Percentiles rank a stretch among this genome's conserved stretches.
These are phyloP conservation scores for Drosophila teissieri DNA, from an alignment of 1,140 invertebrate genomes.

Conservation along the genomic window DNA sequence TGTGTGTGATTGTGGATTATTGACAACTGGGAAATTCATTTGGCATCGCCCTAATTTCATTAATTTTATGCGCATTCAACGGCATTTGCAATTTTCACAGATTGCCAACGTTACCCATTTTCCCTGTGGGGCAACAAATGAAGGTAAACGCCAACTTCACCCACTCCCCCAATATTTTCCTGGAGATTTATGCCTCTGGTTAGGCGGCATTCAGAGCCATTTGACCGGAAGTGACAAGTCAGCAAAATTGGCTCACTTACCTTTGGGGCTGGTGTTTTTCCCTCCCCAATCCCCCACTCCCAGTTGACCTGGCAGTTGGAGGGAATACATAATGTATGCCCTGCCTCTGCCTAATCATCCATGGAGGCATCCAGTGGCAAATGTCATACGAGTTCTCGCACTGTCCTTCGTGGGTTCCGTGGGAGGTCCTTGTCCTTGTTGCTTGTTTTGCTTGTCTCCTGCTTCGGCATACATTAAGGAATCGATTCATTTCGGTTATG, in stretches of 20 bases:
- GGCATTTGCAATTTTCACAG: conserved; percentile 70
- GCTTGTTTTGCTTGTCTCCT: conserved; percentile 27
- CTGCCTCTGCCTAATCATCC: conserved; percentile 72
- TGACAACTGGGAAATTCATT: conserved; percentile 57
- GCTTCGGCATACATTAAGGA: conserved; percentile 65
- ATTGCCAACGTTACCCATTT: conserved; percentile 24
- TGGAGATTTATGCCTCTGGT: conserved; percentile 59
- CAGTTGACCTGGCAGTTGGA: conserved; percentile 12
- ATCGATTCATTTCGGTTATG: conserved; percentile 69
- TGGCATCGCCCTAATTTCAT: conserved; percentile 70
- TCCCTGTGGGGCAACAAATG: no score
- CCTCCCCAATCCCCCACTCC: not conserved
- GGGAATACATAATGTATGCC: conserved; percentile 21
- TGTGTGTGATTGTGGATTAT: conserved; percentile 40
- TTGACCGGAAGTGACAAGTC: conserved; percentile 82
- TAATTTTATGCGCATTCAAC: conserved; percentile 75
- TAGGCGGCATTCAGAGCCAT: conserved; percentile 59
- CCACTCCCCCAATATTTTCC: not conserved
- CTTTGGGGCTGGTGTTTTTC: conserved; percentile 26
- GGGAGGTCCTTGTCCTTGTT: conserved; percentile 22
- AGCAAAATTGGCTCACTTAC: conserved; percentile 76
- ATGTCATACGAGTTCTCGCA: conserved; percentile 67
- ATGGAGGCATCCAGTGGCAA: conserved; percentile 61
- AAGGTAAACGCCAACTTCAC: no score
- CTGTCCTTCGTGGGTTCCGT: conserved; percentile 30